Base-by-base conservation (phyloP, 2,888 invertebrate species). In the Andrena praecox region DNA sequence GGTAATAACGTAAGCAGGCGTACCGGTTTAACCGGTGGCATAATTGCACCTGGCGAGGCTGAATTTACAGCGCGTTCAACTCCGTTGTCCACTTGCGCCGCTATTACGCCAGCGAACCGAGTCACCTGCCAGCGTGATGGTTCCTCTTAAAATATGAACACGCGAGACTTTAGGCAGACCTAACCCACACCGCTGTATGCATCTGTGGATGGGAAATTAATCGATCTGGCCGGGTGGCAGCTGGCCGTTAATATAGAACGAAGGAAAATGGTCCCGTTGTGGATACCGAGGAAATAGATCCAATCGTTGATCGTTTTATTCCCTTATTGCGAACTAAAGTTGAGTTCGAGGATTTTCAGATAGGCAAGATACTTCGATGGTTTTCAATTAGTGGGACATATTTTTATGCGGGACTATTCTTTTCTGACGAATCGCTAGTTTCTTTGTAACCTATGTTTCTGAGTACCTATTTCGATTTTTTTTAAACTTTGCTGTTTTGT, bases 31-130 rank as follows among this genome's bases (percentile, higher is more conserved):
- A 20, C 24, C 59, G 52, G 29, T 10, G 42, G 74, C 35, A 52
- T 67, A 79, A 79, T 79, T 79, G 50, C 73, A 50, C 29, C 56
- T 20, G 70, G 63, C 33, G 2, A 50, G 27, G n/a, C 27, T 12
- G 54, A 80, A 78, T 72, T 78, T 71, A 66, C 72, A 77, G 42
- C 33, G 16, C 71, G 56, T 66, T 66, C 66, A 66, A 64, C 31
- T 71, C 33, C 2, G 33, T 52, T 56, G n/a, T 67, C 54, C 67
- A 33, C 35, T 42, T 33, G 64, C 29, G 27, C 8, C 12, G 27
- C 31, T 29, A 35, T 67, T 66, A 27, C 16, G 24, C 3, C 2
- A 10, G 10, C 16, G 20, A 10, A 5, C 54, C 27, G 50, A 77
- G 42, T 20, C 29, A 77, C 24, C 16, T 20, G 35, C 62, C 4